A percentile compares a stretch with the other conserved stretches of the same genome.
Evolutionary conservation across 2,113 vertebrate species (phyloP).

Genomic region (Notechis scutatus): DNA sequence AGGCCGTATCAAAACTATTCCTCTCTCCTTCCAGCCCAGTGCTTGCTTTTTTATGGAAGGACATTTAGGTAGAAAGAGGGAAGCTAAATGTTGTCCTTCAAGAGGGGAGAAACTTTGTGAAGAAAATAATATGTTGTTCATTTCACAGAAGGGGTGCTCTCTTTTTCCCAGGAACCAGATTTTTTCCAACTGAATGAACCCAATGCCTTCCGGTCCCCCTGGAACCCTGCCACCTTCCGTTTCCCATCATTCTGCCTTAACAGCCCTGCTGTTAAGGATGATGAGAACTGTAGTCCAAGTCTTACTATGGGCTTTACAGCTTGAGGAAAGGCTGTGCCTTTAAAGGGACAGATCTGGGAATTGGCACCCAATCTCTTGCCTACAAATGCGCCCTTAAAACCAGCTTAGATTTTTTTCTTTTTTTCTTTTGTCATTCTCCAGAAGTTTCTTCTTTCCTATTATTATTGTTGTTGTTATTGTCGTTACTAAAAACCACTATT

Average conservation of each 20-base stretch:
- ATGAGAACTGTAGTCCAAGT: not conserved
- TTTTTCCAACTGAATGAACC: not conserved
- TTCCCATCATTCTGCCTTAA: not conserved
- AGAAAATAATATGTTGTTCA: too few relatives aligned
- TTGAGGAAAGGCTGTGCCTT: not conserved
- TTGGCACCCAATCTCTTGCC: not conserved
- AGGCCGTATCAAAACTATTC: not conserved
- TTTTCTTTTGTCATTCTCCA: not conserved
- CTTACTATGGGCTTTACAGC: not conserved
- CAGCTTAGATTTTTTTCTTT: slow-evolving; percentile 29
- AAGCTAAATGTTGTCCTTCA: not conserved
- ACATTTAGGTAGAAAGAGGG: not conserved
- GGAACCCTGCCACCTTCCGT: not conserved
- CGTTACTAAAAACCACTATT: not conserved
- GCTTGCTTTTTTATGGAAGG: not conserved
- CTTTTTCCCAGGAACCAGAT: not conserved
- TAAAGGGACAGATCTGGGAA: not conserved
- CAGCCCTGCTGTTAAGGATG: not conserved
- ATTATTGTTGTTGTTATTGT: not conserved
- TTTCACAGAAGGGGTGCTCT: not conserved
- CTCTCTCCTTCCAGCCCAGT: not conserved
- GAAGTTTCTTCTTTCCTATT: not conserved
- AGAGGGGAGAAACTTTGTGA: not conserved
- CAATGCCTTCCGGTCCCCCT: not conserved
- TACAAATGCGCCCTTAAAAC: slow-evolving; percentile 6